Conservation (phyloP, 2,797 vertebrate species). For the Coregonus ussuriensis region DNA sequence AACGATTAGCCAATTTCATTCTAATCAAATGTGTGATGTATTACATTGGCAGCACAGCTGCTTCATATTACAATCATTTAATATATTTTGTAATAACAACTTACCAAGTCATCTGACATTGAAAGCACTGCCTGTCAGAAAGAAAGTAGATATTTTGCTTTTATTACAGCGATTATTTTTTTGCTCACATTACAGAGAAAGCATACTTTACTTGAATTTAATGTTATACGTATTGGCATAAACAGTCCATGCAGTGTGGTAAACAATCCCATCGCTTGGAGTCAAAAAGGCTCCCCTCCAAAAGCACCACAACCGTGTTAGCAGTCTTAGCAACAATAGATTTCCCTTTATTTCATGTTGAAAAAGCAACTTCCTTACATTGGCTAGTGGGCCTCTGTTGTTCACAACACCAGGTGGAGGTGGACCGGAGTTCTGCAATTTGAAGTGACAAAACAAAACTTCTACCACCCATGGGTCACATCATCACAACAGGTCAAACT, state of each 20-base stretch:
- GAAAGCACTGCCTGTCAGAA: slow-evolving; percentile 45
- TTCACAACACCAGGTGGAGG: slow-evolving; percentile 26
- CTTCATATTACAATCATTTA: not conserved
- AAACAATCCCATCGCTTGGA: not conserved
- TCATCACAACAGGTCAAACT: not conserved
- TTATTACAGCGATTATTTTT: too few species aligned
- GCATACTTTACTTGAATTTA: not conserved
- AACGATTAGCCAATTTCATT: not conserved
- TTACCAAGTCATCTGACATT: slow-evolving; percentile 65
- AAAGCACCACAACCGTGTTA: not conserved
- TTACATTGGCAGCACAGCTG: not conserved
- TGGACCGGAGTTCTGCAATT: slow-evolving; percentile 46
- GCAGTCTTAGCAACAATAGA: not conserved
- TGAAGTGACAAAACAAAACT: slow-evolving; percentile 8
- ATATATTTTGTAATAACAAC: slow-evolving; percentile 36
- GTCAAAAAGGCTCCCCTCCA: not conserved
- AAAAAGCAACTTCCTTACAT: slow-evolving; percentile 37
- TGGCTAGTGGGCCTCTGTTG: slow-evolving; percentile 23
- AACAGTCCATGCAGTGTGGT: not conserved
- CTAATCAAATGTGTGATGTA: not conserved
- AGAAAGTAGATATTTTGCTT: not conserved
- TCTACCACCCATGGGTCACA: not conserved
- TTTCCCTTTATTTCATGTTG: not conserved
- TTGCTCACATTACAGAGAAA: not conserved
- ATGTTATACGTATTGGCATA: not conserved